Evolutionary conservation across 2,797 vertebrate genomes (phyloP).

Genomic region (Sphenopsis melanotis): DNA sequence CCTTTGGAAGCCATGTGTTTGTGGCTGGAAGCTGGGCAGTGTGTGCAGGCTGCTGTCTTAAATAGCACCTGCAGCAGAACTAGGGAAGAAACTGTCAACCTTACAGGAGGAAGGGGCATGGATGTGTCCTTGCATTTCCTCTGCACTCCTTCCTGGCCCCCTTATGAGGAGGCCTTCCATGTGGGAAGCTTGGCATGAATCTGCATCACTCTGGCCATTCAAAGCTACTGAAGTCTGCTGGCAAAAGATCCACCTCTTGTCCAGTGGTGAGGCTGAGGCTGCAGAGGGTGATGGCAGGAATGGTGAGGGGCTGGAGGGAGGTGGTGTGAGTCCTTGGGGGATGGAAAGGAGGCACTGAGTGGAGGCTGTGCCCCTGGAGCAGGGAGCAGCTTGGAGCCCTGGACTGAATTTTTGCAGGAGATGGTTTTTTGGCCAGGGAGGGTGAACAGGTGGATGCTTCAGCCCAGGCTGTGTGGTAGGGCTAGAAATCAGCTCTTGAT

Average conservation of each 20-base stretch:
- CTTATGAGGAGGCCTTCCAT: not conserved
- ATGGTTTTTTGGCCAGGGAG: not conserved
- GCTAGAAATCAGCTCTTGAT: not conserved
- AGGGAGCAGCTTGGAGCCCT: not conserved
- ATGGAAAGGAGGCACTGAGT: not conserved
- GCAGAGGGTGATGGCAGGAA: accelerated
- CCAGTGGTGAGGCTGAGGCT: not conserved
- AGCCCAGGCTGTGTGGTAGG: not conserved
- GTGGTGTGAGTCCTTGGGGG: accelerated
- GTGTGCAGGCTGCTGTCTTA: not conserved
- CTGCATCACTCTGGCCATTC: not conserved
- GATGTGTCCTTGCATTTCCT: not conserved
- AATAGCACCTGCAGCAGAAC: not conserved
- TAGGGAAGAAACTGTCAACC: not conserved
- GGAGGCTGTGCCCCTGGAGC: accelerated
- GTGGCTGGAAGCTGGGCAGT: not conserved
- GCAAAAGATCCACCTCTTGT: not conserved
- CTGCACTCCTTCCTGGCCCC: not conserved
- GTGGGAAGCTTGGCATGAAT: not conserved
- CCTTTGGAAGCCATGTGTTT: not conserved
- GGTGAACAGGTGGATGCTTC: not conserved
- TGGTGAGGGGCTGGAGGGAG: not conserved
- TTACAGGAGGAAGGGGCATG: not conserved
- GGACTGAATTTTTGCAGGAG: not conserved
- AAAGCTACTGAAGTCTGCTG: not conserved